Base-by-base conservation (phyloP, 1,140 invertebrate genomes). In the Xylocopa sonorina region DNA sequence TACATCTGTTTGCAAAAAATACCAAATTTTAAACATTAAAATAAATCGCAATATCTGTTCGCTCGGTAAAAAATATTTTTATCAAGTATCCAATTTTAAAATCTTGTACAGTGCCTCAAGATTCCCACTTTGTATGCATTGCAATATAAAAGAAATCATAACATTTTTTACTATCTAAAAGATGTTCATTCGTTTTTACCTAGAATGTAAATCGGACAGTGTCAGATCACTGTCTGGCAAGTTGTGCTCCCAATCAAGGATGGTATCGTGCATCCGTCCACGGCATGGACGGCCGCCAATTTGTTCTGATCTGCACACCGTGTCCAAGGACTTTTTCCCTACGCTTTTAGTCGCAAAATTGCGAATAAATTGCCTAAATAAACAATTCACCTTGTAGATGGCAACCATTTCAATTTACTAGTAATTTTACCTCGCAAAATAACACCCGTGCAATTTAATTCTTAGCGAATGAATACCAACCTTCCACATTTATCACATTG, bases 191-290 rank as follows among this genome's bases (percentile, higher is more conserved):
- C 4, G 24, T 7, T 92, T 94, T 92, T 94, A 98, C 97, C 95
- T 96, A 58, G 98, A 97, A 94, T 99, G 96, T 93, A 96, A 95
- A 83, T 98, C 95, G 27, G 98, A 97, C 92, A 97, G 93, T 60
- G 96, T 94, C 24, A 99, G 93, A 91, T 99, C 99, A 89, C 96
- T 95, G 84, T 98, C 96, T 24, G 99, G 99, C 76, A 99, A 94
- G 92, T 96, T 96, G 90, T 98, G 96, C 90, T 99, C 99, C 99
- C 99, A 99, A 93, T 99, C 99, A n/a, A 99, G 93, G 74, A 99
- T 97, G 41, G 96, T 98, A 92, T 99, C 99, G 81, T 96, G 93
- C 58, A 99, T 92, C 79, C 96, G 95, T 34, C 99, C 98, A 78
- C 98, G 94, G 89, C 98, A 98, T 4, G 95, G 94, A 78, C 97